These are phyloP conservation scores for Serilophus lunatus DNA, from an alignment of 2,113 vertebrate species.

Conservation along the genomic window DNA sequence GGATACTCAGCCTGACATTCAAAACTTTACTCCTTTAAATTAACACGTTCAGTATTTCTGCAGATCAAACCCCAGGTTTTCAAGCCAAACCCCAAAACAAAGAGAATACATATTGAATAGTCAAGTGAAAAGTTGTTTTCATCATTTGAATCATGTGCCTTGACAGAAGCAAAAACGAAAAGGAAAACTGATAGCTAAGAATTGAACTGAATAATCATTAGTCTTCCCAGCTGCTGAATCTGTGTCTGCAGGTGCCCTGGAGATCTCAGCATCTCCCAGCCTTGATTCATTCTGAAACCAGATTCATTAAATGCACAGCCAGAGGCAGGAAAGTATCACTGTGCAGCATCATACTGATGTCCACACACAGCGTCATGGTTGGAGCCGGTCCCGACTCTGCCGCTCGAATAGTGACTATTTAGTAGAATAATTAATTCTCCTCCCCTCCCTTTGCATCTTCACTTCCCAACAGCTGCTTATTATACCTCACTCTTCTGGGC, in stretches of 20 bases:
- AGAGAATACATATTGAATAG: neutral
- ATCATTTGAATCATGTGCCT: neutral
- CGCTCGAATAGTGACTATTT: neutral
- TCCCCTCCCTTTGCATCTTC: neutral
- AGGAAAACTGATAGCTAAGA: neutral
- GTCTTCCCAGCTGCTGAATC: neutral
- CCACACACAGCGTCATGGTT: neutral
- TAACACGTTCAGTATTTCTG: fast-evolving
- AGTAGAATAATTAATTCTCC: neutral
- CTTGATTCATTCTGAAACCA: neutral
- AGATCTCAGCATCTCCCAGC: neutral
- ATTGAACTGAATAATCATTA: neutral
- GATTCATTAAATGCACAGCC: neutral
- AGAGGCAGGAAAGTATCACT: neutral
- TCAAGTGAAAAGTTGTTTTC: neutral
- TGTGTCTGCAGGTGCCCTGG: neutral
- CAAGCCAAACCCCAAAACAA: neutral
- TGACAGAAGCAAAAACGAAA: neutral
- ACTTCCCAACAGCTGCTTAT: neutral
- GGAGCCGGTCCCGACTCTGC: neutral
- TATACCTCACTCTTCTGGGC: neutral
- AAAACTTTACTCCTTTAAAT: neutral
- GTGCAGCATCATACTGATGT: neutral
- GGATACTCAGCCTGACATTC: neutral
- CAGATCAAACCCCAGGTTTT: neutral